Conservation (phyloP, 1,140 invertebrate species). For the Condylostylus longicornis region DNA sequence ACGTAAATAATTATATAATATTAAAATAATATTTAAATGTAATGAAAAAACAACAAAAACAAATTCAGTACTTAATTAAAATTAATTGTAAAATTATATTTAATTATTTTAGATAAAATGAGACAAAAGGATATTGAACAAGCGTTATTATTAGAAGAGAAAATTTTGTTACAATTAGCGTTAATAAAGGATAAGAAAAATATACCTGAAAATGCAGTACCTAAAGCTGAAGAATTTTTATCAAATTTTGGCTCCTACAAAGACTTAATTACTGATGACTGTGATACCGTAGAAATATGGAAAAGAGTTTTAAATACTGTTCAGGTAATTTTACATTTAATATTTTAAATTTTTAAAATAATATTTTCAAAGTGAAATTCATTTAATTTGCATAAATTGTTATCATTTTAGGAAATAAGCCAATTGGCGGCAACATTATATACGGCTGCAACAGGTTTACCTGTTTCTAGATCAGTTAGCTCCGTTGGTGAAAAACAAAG, state of each 20-base stretch:
- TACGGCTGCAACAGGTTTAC: conserved; percentile 53
- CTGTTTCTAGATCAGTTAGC: conserved; percentile 65
- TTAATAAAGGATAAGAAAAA: conserved; percentile 42
- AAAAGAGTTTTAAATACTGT: conserved; percentile 53
- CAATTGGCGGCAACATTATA: conserved; percentile 54
- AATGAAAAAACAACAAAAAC: too few species aligned
- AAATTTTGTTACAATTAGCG: conserved; percentile 66
- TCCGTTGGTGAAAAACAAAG: conserved; percentile 82
- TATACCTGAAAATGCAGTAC: conserved; percentile 4
- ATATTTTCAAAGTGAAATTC: background rate
- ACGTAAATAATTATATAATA: too few species aligned
- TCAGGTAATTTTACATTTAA: conserved; percentile 33
- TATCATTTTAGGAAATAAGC: conserved; percentile 30
- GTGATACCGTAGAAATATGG: conserved; percentile 49
- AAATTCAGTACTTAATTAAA: too few species aligned
- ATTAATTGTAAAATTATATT: too few species aligned
- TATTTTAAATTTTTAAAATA: background rate
- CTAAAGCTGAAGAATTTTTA: conserved; percentile 2
- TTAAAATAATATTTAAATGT: too few species aligned
- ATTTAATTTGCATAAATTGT: background rate
- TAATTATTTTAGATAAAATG: conserved; percentile 42
- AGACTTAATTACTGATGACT: conserved; percentile 40
- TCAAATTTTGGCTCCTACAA: conserved; percentile 34
- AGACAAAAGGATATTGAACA: conserved; percentile 77
- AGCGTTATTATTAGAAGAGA: conserved; percentile 71